These are phyloP conservation scores for Hippocampus kuda DNA, from an alignment of 2,797 vertebrate species.

Conservation along the genomic window DNA sequence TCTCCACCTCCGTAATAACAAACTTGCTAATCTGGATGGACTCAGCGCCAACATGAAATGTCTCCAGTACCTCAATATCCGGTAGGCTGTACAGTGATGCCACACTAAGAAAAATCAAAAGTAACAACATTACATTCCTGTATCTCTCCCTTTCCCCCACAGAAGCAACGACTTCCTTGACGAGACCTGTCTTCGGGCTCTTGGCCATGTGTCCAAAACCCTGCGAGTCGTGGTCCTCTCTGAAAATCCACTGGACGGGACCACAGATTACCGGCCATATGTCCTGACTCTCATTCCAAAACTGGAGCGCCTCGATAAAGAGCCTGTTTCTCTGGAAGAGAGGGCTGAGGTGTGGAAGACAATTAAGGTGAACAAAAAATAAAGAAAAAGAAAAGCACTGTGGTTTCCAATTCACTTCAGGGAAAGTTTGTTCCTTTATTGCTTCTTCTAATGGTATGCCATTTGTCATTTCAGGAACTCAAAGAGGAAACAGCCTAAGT, in stretches of 20 bases:
- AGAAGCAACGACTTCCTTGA: conserved; percentile 75
- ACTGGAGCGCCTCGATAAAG: conserved; percentile 82
- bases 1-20: conserved; percentile 87
- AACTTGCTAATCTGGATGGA: conserved; percentile 73
- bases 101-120: neutral
- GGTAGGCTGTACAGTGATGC: conserved; percentile 22
- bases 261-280: conserved; percentile 63
- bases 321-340: conserved; percentile 66
- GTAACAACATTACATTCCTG: conserved; percentile 1
- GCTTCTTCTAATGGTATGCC: conserved; percentile 8
- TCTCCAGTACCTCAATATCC: conserved; percentile 81
- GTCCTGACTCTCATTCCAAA: conserved; percentile 64
- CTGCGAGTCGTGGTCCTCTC: conserved; percentile 73
- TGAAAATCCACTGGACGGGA: conserved; percentile 75
- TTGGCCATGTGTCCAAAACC: conserved; percentile 64
- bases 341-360: conserved; percentile 57
- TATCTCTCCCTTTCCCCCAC: neutral
- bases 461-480: conserved; percentile 50
- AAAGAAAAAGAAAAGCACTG: neutral
- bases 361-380: conserved; percentile 41
- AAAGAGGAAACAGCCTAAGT: conserved; percentile 34
- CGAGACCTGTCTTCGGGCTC: conserved; percentile 56
- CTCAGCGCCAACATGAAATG: conserved; percentile 75
- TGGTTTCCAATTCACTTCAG: neutral
- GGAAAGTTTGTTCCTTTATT: neutral